Base-by-base conservation (phyloP, 2,797 vertebrate species). In the Hephaestus fuliginosus region DNA sequence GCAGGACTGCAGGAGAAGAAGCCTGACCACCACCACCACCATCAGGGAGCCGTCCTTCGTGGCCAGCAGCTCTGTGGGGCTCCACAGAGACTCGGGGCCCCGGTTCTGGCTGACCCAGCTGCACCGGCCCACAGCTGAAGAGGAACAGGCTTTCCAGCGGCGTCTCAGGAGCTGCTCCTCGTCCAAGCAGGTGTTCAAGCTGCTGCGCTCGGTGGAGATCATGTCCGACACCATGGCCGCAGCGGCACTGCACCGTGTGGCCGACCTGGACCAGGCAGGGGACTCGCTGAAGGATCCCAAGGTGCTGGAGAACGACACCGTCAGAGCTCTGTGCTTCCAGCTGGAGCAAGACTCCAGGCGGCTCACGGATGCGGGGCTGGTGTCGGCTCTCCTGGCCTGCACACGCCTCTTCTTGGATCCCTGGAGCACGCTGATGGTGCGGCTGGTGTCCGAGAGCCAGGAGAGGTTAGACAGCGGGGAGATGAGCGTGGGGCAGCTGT, bases 371-470 rank as follows among this genome's bases (percentile, higher is more conserved):
- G 48, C 85, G 0, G 94, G 91, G 15, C 82, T 99, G 85, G 92
- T 97, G 62, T 95, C 91, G 0, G 95, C 93, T 22, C 82, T 99
- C 66, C 90, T 96, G 52, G 96, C 96, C 20, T 96, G 97, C 86
- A 91, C 95, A 0, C 95, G 94, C 7, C 94, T 97, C 2, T 89
- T 72, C 20, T 22, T 97, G 80, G 97, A 97, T 55, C 96, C 96
- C 0, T 93, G 92, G 86, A 96, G 96, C 85, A 87, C 80, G 0
- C 73, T 97, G 79, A 90, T 99, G 85, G 90, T 83, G 28, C 93
- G 82, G 1, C 93, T 99, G 78, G 80, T 97, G 81, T 95, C 93
- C 0, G 97, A 99, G 90, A 94, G 95, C 61, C 90, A 96, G 72
- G 76, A 89, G 57, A 93, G 97, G 36, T 92, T 99, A 2, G 91